Percentiles rank a stretch among this genome's conserved stretches.
Evolutionary conservation across 1,140 invertebrate species (phyloP).

Genomic region (Tetraneura akinire): DNA sequence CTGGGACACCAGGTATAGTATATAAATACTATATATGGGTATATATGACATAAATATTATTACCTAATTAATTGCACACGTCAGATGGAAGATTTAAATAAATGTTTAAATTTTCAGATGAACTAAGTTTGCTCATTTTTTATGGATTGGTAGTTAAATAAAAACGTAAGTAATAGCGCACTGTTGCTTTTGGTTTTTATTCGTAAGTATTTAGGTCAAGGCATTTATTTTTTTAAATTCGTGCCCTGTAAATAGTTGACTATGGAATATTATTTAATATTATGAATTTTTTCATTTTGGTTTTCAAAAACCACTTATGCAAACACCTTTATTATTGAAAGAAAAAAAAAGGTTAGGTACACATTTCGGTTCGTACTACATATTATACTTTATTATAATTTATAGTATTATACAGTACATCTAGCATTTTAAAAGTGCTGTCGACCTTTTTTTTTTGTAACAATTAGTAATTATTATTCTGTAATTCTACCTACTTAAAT

Average conservation of each 20-base stretch:
- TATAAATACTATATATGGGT: too few relatives aligned
- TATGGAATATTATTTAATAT: conserved; percentile 20
- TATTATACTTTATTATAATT: too few relatives aligned
- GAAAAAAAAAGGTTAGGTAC: background rate
- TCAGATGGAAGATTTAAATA: too few relatives aligned
- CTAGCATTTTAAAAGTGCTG: background rate
- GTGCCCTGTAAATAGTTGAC: background rate
- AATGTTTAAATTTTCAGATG: too few relatives aligned
- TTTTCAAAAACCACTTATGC: background rate
- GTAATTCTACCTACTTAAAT: background rate
- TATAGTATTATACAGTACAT: background rate
- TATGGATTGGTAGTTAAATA: too few relatives aligned
- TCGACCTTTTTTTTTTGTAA: conserved; percentile 15
- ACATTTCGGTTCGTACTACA: too few relatives aligned
- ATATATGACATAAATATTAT: too few relatives aligned
- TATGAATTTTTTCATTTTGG: too few relatives aligned
- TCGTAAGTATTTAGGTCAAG: conserved; percentile 12
- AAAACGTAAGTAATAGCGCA: background rate
- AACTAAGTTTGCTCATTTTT: too few relatives aligned
- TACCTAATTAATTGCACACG: too few relatives aligned
- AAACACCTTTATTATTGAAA: background rate
- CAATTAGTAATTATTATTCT: background rate
- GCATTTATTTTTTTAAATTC: background rate
- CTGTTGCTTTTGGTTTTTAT: background rate
- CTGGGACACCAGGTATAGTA: too few relatives aligned